A percentile compares a stretch with the other conserved stretches of the same genome.
These are phyloP conservation scores for Oedothorax gibbosus DNA, from an alignment of 1,140 invertebrate species.

Conservation along the genomic window DNA sequence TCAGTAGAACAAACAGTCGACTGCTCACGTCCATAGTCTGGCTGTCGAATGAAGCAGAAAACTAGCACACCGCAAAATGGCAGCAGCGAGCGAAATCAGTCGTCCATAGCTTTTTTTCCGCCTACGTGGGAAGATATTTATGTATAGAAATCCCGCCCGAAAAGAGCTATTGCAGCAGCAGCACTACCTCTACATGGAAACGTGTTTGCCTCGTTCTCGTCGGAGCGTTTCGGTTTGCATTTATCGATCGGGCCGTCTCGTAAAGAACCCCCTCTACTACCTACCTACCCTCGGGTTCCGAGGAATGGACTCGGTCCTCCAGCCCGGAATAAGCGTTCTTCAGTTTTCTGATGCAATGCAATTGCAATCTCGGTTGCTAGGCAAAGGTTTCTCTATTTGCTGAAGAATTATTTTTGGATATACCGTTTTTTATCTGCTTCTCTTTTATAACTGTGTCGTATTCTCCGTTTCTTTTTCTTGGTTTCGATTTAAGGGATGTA, in stretches of 20 bases:
- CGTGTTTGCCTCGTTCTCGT: constrained; percentile 33
- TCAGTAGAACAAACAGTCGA: background rate
- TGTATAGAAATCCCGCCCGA: constrained; percentile 53
- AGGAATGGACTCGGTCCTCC: constrained; percentile 16
- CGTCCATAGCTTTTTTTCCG: constrained; percentile 39
- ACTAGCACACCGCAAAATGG: constrained; percentile 36
- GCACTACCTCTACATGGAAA: constrained; percentile 41
- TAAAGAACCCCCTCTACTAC: constrained; percentile 1
- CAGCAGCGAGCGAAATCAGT: constrained; percentile 16
- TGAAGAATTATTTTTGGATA: constrained; percentile 26
- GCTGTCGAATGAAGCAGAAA: background rate
- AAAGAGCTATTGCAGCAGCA: constrained; percentile 22
- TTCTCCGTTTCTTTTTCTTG: background rate
- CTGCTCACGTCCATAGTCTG: background rate
- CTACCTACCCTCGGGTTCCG: constrained; percentile 15
- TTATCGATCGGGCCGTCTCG: constrained; percentile 23
- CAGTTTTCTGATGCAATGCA: constrained; percentile 10
- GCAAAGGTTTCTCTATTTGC: constrained; percentile 14
- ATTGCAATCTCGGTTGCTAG: constrained; percentile 12
- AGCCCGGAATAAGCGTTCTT: constrained; percentile 5
- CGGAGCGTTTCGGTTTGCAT: constrained; percentile 22
- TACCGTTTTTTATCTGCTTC: constrained; percentile 6
- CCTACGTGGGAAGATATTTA: constrained; percentile 40
- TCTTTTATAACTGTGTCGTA: constrained; percentile 13
- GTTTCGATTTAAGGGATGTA: too few species aligned